Evolutionary conservation across 2,797 vertebrate species (phyloP).

Genomic region (Cirrhinus molitorella): DNA sequence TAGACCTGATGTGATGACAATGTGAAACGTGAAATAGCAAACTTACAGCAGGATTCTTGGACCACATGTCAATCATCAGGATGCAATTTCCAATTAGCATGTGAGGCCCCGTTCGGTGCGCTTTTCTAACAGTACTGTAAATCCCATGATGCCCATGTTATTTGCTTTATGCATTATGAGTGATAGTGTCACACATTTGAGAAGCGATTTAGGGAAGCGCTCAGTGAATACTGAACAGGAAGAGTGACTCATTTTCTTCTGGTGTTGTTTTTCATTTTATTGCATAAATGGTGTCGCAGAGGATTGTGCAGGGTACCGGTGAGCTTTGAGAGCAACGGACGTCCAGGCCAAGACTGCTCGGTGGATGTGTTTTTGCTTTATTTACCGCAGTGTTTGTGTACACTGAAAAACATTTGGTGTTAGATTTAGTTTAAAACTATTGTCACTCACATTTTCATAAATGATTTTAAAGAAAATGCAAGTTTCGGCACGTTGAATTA

Average conservation of each 20-base stretch:
- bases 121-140: constrained; percentile 27
- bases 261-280: constrained; percentile 14
- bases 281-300: background rate
- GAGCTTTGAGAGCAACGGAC: background rate
- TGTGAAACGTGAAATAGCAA: constrained; percentile 41
- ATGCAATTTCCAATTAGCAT: constrained; percentile 28
- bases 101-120: background rate
- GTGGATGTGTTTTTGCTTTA: constrained; percentile 1
- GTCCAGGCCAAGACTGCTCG: background rate
- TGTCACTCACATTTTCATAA: background rate
- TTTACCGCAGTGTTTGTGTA: background rate
- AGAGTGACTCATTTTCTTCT: constrained; percentile 2
- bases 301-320: background rate
- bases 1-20: constrained; percentile 50
- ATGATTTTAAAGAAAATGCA: background rate
- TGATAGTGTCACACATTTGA: constrained; percentile 13
- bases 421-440: background rate
- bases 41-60: constrained; percentile 25
- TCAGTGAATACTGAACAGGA: constrained; percentile 24
- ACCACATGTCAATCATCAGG: constrained; percentile 40
- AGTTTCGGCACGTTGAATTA: too few species aligned
- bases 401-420: background rate
- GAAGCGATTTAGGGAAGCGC: background rate
- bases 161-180: constrained; percentile 39
- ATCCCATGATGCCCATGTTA: constrained; percentile 33